Evolutionary conservation across 2,113 vertebrate species (phyloP), one percentile per base, ranked within the genome.

Genomic region (Rhinolophus ferrumequinum): DNA sequence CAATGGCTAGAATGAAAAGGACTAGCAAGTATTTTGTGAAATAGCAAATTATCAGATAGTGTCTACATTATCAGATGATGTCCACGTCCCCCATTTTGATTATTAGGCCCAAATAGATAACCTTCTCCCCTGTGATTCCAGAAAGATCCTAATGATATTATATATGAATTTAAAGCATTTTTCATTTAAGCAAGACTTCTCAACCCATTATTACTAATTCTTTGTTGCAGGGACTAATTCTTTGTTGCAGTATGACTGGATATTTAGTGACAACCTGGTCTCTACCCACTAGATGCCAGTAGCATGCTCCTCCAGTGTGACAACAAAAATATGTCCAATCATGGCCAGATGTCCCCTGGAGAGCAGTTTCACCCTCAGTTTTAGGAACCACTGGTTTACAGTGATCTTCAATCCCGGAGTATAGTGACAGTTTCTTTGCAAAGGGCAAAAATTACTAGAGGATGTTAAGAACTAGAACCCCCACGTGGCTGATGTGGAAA

Each of bases 1-100:
- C n/a, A 52, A 44, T 83, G 52, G 38, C 5, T 81, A 47, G 72
- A 56, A n/a, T 54, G 41, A 90, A 38, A 84, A 85, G 54, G 22
- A 69, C 56, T 80, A 60, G 52, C 41, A 69, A 80, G 56, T 81
- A 66, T 64, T 95, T 92, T 95, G 28, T 70, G 22, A 93, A 85
- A 85, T 88, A 92, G 21, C 38, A 60, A 67, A 70, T 70, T 41
- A 73, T 35, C 47, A 41, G 73, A 18, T 82, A 62, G 62, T 69
- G 93, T 69, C 83, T 72, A 83, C 50, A 44, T 24, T 89, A 83
- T 30, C 67, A 33, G 50, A n/a, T 70, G 30, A 19, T 38, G 47
- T 8, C 26, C 16, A 15, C 6, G 14, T 30, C 56, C 26, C 19
- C 22, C 33, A 15, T 38, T 82, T 90, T 70, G 66, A 28, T 30